Conservation (phyloP, 2,888 invertebrate genomes). For the Hofmannophila pseudospretella region DNA sequence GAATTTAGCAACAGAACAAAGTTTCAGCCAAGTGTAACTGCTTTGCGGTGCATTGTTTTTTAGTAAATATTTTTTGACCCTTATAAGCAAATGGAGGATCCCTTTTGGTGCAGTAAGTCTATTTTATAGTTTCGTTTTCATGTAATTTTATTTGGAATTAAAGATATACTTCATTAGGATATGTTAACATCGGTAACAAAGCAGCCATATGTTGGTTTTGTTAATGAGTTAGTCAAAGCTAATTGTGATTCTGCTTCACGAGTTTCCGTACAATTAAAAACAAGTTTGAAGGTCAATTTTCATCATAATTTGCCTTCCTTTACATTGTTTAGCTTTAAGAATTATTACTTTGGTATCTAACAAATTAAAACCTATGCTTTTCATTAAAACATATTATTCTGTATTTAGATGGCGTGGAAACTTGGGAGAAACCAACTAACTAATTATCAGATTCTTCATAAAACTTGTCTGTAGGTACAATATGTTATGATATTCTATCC, state of each 20-base stretch:
- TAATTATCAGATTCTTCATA: too few relatives aligned
- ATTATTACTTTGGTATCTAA: too few relatives aligned
- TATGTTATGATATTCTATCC: too few relatives aligned
- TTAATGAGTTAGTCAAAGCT: neutral
- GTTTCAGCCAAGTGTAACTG: conserved; percentile 61
- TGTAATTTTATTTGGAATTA: neutral
- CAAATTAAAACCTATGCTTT: too few relatives aligned
- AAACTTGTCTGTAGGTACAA: too few relatives aligned
- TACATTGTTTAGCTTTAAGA: too few relatives aligned
- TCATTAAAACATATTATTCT: too few relatives aligned
- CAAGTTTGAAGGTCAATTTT: too few relatives aligned
- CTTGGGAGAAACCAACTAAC: too few relatives aligned
- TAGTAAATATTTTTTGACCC: conserved; percentile 24
- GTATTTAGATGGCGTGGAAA: too few relatives aligned
- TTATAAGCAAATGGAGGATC: conserved; percentile 40
- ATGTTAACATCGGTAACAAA: neutral
- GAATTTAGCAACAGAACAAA: conserved; percentile 54
- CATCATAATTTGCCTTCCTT: too few relatives aligned
- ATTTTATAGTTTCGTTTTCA: neutral
- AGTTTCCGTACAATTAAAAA: too few relatives aligned
- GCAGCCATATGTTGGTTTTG: neutral
- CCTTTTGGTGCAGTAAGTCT: conserved; percentile 57
- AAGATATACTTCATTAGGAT: neutral
- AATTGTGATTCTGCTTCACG: neutral
- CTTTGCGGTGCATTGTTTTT: conserved; percentile 22